Evolutionary conservation across 2,797 vertebrate species (phyloP), one percentile per base, ranked within the genome.

Genomic region (Manis pentadactyla): DNA sequence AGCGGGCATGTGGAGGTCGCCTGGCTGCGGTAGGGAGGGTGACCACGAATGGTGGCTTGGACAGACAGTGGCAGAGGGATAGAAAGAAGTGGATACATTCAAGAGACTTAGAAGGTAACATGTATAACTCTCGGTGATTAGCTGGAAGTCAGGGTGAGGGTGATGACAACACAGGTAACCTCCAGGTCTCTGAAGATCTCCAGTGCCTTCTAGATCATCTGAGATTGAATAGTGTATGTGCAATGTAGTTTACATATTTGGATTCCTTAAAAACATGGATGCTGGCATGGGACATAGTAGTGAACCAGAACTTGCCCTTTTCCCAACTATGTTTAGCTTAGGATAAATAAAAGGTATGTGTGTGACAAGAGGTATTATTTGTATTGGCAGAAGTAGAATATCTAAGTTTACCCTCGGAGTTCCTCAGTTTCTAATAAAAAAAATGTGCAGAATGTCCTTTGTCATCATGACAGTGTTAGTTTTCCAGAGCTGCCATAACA

Each of bases 381-480:
- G 29, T 75, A n/a, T 59, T 29, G 29, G 42, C 53, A 90, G 23
- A 59, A 21, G 15, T 11, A 88, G 37, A 51, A 39, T 27, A 5
- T 42, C 29, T 42, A 55, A 23, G 21, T 37, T 49, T 42, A 73
- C 5, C 7, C 18, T 86, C 46, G 46, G 23, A 31, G 63, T 68
- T 71, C 25, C 61, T 79, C 55, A 69, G 29, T 71, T 81, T 94
- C 71, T 66, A 53, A 89, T 14, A 75, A 84, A 39, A 77, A 85
- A 37, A 68, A 21, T 14, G 13, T 85, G 71, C n/a, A 83, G 87
- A 79, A 55, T 17, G 18, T 57, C 49, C 17, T 64, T 57, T 57
- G 55, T 63, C 63, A 87, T 55, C 59, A 17, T 46, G 46, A 90
- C 73, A 57, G 10, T 51, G 13, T 31, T 34, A 31, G 5, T 74